phyloP scores from a whole-genome alignment of 1,140 invertebrate species.

The Telenomus remus region DNA sequence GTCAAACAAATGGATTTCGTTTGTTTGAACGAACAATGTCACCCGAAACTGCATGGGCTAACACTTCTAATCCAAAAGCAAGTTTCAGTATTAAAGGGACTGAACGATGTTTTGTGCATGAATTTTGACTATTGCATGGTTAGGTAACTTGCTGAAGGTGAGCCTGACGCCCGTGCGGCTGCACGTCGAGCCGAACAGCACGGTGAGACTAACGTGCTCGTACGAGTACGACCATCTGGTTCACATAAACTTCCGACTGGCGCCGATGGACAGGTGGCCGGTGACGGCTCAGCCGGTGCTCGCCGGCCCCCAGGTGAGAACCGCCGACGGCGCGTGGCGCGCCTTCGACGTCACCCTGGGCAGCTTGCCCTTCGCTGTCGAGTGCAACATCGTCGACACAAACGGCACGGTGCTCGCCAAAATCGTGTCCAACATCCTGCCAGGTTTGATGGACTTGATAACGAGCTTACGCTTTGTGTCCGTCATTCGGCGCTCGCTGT shows the following conservation, averaged over 20 bases:
- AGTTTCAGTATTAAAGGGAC: slow-evolving; percentile 2
- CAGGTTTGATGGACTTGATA: slow-evolving; percentile 67
- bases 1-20: too few relatives aligned
- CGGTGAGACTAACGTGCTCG: slow-evolving; percentile 74
- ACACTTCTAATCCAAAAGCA: slow-evolving; percentile 8
- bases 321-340: slow-evolving; percentile 45
- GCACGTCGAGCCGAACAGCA: slow-evolving; percentile 63
- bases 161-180: slow-evolving; percentile 75
- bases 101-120: slow-evolving; percentile 23
- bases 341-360: slow-evolving; percentile 59
- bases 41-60: too few relatives aligned
- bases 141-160: slow-evolving; percentile 74
- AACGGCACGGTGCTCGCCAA: slow-evolving; percentile 61
- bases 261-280: slow-evolving; percentile 47
- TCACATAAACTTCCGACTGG: slow-evolving; percentile 72
- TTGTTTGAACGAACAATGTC: too few relatives aligned
- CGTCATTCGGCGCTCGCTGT: slow-evolving; percentile 41
- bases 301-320: slow-evolving; percentile 26
- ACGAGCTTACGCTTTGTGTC: slow-evolving; percentile 58
- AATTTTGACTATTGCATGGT: slow-evolving; percentile 57
- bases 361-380: slow-evolving; percentile 58
- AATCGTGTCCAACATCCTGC: slow-evolving; percentile 62
- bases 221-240: slow-evolving; percentile 72
- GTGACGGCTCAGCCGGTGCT: slow-evolving; percentile 20
- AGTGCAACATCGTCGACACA: slow-evolving; percentile 62